Percentiles rank a stretch among this genome's conserved stretches.
These are phyloP conservation scores for Patella caerulea DNA, from an alignment of 2,888 invertebrate species.

Conservation along the genomic window DNA sequence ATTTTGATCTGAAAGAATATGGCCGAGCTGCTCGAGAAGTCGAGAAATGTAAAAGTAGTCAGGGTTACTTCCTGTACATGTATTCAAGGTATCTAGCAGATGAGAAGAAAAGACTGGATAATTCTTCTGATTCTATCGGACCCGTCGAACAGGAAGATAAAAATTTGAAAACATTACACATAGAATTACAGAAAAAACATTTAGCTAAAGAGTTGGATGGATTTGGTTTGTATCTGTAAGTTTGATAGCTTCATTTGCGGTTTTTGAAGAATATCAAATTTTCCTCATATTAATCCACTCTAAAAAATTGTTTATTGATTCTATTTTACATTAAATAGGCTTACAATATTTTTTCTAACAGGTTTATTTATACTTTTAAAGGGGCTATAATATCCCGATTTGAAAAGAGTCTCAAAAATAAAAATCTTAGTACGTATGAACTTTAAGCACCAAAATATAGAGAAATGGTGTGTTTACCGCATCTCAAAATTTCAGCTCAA, in stretches of 20 bases:
- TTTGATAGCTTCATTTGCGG: conserved; percentile 2
- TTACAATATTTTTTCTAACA: too few relatives aligned
- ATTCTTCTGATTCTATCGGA: conserved; percentile 78
- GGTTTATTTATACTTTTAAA: too few relatives aligned
- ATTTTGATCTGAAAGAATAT: conserved; percentile 92
- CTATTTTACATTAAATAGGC: too few relatives aligned
- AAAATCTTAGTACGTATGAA: too few relatives aligned
- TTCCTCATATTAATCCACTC: too few relatives aligned
- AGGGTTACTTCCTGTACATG: conserved; percentile 85
- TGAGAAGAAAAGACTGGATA: conserved; percentile 91
- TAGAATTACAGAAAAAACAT: conserved; percentile 67
- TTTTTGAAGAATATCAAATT: too few relatives aligned
- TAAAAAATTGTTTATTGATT: too few relatives aligned
- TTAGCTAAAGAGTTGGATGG: conserved; percentile 80
- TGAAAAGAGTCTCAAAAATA: too few relatives aligned
- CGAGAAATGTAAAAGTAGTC: conserved; percentile 71
- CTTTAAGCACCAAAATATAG: too few relatives aligned
- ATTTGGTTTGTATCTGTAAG: conserved; percentile 75
- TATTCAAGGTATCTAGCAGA: conserved; percentile 90
- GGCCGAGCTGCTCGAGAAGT: conserved; percentile 76
- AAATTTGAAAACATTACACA: conserved; percentile 65
- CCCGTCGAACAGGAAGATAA: conserved; percentile 62
- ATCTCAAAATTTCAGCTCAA: too few relatives aligned
- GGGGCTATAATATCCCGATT: too few relatives aligned
- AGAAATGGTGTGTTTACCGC: too few relatives aligned